phyloP scores from a whole-genome alignment of 92 coral and sea anemone species.

The Palythoa grandis region DNA sequence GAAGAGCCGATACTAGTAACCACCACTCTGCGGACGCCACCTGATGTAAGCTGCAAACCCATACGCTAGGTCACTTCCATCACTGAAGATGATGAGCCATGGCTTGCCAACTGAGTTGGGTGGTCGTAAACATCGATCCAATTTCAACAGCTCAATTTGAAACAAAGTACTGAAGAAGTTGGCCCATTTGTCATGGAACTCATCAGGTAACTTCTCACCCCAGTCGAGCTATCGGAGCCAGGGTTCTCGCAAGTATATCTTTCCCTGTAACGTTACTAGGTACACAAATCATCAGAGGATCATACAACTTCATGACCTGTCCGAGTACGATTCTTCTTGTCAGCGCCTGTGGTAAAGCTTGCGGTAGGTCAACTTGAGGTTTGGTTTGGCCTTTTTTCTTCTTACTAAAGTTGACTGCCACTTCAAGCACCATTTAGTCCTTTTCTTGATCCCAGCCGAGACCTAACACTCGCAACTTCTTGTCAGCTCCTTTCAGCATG shows the following conservation, averaged over 20 bases:
- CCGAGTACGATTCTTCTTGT: constrained; percentile 70
- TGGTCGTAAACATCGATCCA: constrained; percentile 50
- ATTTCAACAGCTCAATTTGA: constrained; percentile 37
- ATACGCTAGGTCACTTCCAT: constrained; percentile 59
- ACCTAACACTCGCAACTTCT: constrained; percentile 63
- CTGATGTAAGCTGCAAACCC: constrained; percentile 57
- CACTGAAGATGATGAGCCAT: constrained; percentile 58
- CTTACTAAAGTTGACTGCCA: constrained; percentile 64
- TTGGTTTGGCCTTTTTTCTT: constrained; percentile 57
- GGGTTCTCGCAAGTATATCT: constrained; percentile 65
- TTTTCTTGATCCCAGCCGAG: constrained; percentile 62
- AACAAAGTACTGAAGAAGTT: constrained; percentile 43
- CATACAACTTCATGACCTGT: constrained; percentile 70
- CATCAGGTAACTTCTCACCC: constrained; percentile 36
- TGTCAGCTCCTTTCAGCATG: constrained; percentile 66
- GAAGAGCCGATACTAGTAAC: constrained; percentile 51
- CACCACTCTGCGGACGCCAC: constrained; percentile 45
- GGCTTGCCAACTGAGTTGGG: constrained; percentile 48
- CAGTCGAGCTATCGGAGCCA: constrained; percentile 50
- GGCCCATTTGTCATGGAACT: constrained; percentile 44
- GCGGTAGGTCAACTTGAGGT: constrained; percentile 49
- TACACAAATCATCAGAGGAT: constrained; percentile 73
- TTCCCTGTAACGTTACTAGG: constrained; percentile 63
- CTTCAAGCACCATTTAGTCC: constrained; percentile 55
- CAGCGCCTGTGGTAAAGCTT: constrained; percentile 51